Base-by-base conservation (phyloP, 2,888 invertebrate genomes). In the Plutella xylostella region DNA sequence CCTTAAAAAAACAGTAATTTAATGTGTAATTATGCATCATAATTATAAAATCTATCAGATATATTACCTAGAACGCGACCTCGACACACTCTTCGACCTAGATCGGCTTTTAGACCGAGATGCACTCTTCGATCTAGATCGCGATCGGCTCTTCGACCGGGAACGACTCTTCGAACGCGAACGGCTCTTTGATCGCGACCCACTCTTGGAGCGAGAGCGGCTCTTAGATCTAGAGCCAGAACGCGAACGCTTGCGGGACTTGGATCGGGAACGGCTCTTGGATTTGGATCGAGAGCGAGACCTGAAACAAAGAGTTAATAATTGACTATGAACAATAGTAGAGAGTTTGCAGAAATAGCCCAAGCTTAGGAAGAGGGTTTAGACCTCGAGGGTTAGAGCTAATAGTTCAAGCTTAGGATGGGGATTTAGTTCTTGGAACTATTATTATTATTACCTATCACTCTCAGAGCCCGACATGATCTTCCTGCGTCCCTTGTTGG, bases 401-500 rank as follows among this genome's bases (percentile, higher is more conserved):
- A n/a, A n/a, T n/a, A n/a, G n/a, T n/a, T n/a, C n/a, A n/a, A n/a
- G n/a, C n/a, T n/a, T n/a, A n/a, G n/a, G n/a, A n/a, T n/a, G n/a
- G n/a, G n/a, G n/a, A n/a, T n/a, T n/a, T n/a, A n/a, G n/a, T n/a
- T n/a, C n/a, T n/a, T n/a, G n/a, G n/a, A n/a, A n/a, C n/a, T n/a
- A n/a, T n/a, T 9, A 25, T 25, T 5, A 25, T 45, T 58, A 48
- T 53, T 60, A 66, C 84, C 85, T 54, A 64, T 87, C 69, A 54
- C 85, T 80, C 43, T 88, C 89, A 0, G 89, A 90, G 44, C 87
- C 88, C 0, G 89, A 90, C 51, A 79, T 78, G 51, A 90, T 90
- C 61, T 87, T 79, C 55, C 88, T 85, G 52, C 87, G 83, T 39
- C 79, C 78, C 30, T 83, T 77, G 17, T 71, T 76, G 12, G 80